Conservation (phyloP, 1,140 invertebrate species). For the Pseudomyrmex concolor region DNA sequence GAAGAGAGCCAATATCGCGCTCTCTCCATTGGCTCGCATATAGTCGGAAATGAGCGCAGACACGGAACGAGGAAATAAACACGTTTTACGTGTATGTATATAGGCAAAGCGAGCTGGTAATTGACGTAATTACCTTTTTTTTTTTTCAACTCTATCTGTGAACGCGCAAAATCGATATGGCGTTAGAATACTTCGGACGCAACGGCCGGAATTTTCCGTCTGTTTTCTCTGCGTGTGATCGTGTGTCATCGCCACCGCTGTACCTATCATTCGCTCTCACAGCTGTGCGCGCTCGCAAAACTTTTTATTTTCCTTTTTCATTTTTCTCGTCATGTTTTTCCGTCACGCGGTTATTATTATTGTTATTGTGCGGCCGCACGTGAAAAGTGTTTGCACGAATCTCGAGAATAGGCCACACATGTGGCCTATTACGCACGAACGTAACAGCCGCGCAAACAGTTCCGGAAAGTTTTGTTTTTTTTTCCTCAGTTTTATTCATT, state of each 20-base stretch:
- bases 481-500: slow-evolving; percentile 21
- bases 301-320: slow-evolving; percentile 19
- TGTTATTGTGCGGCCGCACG: neutral
- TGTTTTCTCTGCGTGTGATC: no score
- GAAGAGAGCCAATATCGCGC: neutral
- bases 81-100: neutral
- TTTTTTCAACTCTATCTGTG: slow-evolving; percentile 11
- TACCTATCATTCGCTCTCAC: neutral
- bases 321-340: neutral
- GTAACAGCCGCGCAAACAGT: neutral
- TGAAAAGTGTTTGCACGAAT: neutral
- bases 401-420: neutral
- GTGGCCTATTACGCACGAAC: neutral
- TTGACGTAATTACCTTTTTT: slow-evolving; percentile 1
- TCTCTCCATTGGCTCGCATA: no score
- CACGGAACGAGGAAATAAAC: neutral
- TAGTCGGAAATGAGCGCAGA: slow-evolving; percentile 19
- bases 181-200: neutral
- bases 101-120: neutral
- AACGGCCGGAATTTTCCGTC: neutral
- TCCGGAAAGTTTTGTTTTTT: slow-evolving; percentile 2
- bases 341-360: slow-evolving; percentile 21
- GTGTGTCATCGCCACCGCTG: no score
- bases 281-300: neutral
- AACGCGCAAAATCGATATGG: neutral